Conservation (phyloP, 2,113 vertebrate genomes). For the Albula glossodonta region DNA sequence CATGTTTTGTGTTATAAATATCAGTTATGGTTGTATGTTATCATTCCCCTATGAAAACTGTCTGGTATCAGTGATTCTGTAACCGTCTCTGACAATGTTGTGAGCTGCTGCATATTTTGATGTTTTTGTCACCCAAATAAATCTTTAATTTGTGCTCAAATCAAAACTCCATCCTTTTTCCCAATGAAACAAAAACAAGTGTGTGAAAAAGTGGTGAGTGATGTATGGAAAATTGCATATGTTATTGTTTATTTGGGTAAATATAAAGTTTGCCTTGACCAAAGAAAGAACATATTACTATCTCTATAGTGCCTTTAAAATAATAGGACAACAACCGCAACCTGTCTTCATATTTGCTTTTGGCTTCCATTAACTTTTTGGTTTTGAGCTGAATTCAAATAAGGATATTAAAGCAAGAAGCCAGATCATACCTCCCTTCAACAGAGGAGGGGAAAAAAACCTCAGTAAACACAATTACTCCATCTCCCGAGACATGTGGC, state of each 20-base stretch:
- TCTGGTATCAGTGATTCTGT: not conserved
- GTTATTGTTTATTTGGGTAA: no score
- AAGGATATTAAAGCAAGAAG: no score
- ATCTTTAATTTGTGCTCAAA: not conserved
- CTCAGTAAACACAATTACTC: not conserved
- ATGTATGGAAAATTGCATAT: no score
- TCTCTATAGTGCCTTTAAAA: no score
- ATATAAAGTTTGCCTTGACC: no score
- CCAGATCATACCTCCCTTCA: not conserved
- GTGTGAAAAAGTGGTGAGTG: not conserved
- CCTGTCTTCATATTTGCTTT: no score
- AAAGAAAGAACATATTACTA: no score
- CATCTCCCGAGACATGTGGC: not conserved
- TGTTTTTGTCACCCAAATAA: not conserved
- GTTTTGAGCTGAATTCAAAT: no score
- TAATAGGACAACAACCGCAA: no score
- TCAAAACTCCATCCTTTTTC: not conserved
- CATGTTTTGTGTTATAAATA: not conserved
- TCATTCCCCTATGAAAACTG: not conserved
- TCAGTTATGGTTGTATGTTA: not conserved
- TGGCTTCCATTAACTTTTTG: no score
- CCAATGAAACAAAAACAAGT: not conserved
- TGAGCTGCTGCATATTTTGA: not conserved
- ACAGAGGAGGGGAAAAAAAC: not conserved
- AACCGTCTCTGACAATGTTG: not conserved